Base-by-base conservation (phyloP, 2,113 vertebrate species). In the Athene noctua region DNA sequence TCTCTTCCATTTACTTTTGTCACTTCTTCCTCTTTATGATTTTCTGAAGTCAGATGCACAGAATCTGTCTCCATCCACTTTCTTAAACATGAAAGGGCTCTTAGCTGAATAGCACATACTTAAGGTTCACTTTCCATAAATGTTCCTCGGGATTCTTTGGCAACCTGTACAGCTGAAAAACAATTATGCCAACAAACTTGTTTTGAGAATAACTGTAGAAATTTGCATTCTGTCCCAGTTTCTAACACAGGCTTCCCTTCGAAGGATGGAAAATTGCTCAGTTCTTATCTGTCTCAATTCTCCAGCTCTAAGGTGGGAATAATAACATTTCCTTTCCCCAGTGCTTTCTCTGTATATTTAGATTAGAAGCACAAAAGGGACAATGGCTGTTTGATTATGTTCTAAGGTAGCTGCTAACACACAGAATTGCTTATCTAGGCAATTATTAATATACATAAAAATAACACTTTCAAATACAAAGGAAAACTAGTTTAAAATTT, bases 251-350 rank as follows among this genome's bases (percentile, higher is more conserved):
- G 16, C 83, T 96, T 96, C 88, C 80, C 21, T 93, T 95, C 80
- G 84, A 61, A 90, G 75, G 80, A 49, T 75, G 90, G 94, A 89
- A 97, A 92, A 94, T 84, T 94, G 78, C 81, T 96, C 62, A 88
- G 78, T 73, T 95, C 93, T 95, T 95, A 94, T 95, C 91, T 95
- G 77, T 85, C 74, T 92, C 71, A 85, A 51, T 95, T 95, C 91
- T 97, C 68, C 26, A 29, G 16, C 70, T 92, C 80, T 47, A 34
- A 92, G 74, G 49, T 58, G 8, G 83, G 73, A 94, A 94, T 95
- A 95, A 81, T 79, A 88, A 84, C 27, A 38, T 82, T 91, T 92
- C 79, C 92, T 95, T 85, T 91, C 74, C 78, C 86, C 42, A 49
- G 62, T 91, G 83, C 62, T 92, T 94, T 94, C 80, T 81, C 70